phyloP scores from a whole-genome alignment of 2,113 vertebrate genomes.

The Cephalopterus ornatus region DNA sequence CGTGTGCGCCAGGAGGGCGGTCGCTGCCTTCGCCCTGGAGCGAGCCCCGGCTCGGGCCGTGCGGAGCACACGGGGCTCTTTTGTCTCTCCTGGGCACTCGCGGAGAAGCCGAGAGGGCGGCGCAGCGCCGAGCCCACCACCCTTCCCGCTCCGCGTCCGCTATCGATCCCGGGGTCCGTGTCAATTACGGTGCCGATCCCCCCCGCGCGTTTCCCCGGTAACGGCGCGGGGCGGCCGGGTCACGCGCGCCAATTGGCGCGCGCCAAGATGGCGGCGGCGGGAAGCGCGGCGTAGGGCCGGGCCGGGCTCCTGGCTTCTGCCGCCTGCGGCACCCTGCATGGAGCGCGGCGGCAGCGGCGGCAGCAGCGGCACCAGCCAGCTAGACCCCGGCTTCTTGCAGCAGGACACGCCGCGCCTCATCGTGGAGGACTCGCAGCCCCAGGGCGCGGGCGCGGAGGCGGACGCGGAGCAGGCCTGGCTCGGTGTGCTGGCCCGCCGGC shows the following conservation, averaged over 20 bases:
- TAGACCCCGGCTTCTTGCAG: conserved; percentile 86
- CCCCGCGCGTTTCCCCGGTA: neutral
- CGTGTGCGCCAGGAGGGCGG: neutral
- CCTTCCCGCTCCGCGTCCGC: neutral
- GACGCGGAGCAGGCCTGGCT: conserved; percentile 82
- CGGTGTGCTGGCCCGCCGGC: conserved; percentile 74
- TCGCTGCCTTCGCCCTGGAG: neutral
- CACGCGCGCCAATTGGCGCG: neutral
- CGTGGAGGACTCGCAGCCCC: conserved; percentile 92
- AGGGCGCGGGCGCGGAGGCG: conserved; percentile 79
- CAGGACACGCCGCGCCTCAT: conserved; percentile 85
- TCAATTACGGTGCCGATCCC: no score
- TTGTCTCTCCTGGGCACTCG: neutral
- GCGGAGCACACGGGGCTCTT: neutral
- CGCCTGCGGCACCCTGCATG: neutral
- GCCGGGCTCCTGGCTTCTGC: neutral
- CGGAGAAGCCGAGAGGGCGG: neutral
- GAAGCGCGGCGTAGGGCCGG: neutral
- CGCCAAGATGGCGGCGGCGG: conserved; percentile 10
- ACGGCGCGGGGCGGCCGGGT: neutral
- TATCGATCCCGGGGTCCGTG: no score
- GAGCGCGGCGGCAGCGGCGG: neutral
- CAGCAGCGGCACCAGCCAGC: conserved; percentile 67
- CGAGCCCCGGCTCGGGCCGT: neutral
- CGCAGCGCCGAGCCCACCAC: neutral